Percentiles rank a stretch among this genome's conserved stretches.
Conservation (phyloP, 1,140 invertebrate genomes). For the Eciton burchellii region DNA sequence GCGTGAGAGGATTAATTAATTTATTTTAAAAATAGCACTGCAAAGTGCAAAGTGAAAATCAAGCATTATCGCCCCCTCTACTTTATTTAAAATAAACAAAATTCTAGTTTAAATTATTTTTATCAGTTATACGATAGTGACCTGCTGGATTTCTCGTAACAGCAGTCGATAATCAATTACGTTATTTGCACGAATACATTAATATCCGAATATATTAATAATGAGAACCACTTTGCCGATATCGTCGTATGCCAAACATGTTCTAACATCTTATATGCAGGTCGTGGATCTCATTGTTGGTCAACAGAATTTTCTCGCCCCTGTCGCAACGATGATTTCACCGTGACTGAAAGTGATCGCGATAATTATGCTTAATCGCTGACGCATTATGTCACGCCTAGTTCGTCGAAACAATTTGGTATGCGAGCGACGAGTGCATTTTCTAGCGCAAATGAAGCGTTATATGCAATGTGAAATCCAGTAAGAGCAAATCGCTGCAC, state of each 20-base stretch:
- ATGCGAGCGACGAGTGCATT: background rate
- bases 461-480: background rate
- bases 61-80: too few relatives aligned
- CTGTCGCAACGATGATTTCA: constrained; percentile 80
- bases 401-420: background rate
- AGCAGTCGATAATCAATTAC: background rate
- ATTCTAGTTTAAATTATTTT: background rate
- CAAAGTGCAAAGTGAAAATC: too few relatives aligned
- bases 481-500: background rate
- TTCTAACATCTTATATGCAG: constrained; percentile 28
- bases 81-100: background rate
- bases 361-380: constrained; percentile 67
- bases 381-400: constrained; percentile 60
- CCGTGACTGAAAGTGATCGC: constrained; percentile 77
- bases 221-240: background rate
- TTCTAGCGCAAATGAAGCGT: background rate
- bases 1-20: too few relatives aligned
- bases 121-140: background rate
- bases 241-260: constrained; percentile 53
- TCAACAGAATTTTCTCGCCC: constrained; percentile 75
- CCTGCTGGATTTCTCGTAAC: background rate
- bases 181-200: background rate
- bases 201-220: background rate
- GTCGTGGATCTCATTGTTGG: constrained; percentile 54
- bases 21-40: too few relatives aligned